These are phyloP conservation scores for Cygnus olor DNA, from an alignment of 2,797 vertebrate genomes.

Conservation along the genomic window DNA sequence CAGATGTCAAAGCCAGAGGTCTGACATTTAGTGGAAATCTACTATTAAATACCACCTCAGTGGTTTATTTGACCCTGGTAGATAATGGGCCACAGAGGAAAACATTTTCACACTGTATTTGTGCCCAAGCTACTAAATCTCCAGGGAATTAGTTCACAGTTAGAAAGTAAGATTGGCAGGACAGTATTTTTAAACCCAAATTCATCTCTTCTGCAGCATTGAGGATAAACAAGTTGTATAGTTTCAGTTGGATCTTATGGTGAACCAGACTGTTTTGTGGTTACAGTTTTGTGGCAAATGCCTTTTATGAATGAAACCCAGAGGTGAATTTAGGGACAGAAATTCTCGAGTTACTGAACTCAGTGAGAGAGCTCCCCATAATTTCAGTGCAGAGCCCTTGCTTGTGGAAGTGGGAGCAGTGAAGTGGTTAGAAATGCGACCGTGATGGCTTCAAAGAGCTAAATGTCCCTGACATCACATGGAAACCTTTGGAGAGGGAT, in stretches of 20 bases:
- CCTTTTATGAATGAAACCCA: not conserved
- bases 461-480: rapidly evolving
- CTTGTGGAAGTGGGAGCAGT: not conserved
- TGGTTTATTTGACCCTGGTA: conserved; percentile 76
- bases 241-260: not conserved
- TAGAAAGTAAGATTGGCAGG: conserved; percentile 24
- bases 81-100: conserved; percentile 69
- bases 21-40: conserved; percentile 78
- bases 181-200: not conserved
- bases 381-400: not conserved
- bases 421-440: not conserved
- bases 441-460: not conserved
- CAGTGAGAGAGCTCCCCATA: not conserved
- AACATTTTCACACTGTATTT: conserved; percentile 60
- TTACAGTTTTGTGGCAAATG: not conserved
- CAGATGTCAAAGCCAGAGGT: conserved; percentile 81
- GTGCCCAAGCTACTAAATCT: conserved; percentile 31
- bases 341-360: not conserved
- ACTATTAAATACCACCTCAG: conserved; percentile 77
- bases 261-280: not conserved
- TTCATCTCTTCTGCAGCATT: not conserved
- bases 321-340: not conserved
- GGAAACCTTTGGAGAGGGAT: not conserved
- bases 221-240: not conserved
- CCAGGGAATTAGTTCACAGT: not conserved